phyloP scores from a whole-genome alignment of 2,888 invertebrate genomes.

The Eurytoma adleriae region DNA sequence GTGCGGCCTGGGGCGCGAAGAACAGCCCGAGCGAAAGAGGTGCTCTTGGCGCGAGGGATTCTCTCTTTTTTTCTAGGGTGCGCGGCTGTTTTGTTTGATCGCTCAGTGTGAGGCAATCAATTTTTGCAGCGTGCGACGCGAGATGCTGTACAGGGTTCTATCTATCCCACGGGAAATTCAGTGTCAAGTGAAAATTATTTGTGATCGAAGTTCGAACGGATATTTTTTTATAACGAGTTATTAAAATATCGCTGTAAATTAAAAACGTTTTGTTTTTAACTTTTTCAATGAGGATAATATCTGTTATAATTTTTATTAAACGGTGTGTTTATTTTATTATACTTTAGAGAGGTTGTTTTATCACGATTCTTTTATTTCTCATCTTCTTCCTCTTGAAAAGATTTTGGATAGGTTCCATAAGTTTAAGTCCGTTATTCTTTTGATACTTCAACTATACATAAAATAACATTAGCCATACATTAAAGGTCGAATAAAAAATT shows the following conservation, averaged over 20 bases:
- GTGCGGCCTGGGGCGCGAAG: background rate
- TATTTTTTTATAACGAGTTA: background rate
- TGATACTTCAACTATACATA: too few relatives aligned
- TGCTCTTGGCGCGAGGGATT: background rate
- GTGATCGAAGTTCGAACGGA: too few relatives aligned
- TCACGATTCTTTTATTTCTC: background rate
- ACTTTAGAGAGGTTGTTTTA: background rate
- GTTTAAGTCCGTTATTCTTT: background rate
- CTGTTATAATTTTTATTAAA: background rate
- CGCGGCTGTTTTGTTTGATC: too few relatives aligned
- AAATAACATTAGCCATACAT: too few relatives aligned
- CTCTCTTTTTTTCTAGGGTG: background rate
- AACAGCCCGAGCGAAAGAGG: background rate
- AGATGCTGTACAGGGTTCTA: too few relatives aligned
- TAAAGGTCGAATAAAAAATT: too few relatives aligned
- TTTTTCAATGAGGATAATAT: background rate
- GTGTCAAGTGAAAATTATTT: too few relatives aligned
- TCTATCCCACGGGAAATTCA: too few relatives aligned
- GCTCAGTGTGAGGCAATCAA: background rate
- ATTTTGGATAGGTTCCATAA: conserved; percentile 8
- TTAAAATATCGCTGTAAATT: background rate
- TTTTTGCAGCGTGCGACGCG: background rate
- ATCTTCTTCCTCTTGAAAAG: conserved; percentile 5
- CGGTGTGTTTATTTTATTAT: background rate
- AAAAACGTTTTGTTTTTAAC: background rate